Evolutionary conservation across 37 sponge, comb jelly and placozoan genomes (phyloP).

Genomic region (Bolinopsis microptera): DNA sequence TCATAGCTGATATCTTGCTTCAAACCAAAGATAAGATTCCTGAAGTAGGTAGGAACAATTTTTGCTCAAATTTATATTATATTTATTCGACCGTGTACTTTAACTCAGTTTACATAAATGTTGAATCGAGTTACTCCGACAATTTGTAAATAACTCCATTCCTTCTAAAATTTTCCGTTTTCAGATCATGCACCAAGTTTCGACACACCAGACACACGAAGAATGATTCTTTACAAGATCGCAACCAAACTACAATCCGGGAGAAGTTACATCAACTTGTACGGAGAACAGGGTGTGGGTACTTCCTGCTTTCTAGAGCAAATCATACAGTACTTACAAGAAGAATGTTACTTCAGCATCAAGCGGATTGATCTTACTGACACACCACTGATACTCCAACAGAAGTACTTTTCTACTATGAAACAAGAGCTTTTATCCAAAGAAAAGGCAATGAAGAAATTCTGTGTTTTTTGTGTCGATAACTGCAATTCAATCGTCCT

Average conservation of each 20-base stretch:
- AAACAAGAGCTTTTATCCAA: constrained; percentile 30
- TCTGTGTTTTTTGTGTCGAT: constrained; percentile 22
- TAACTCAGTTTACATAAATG: too few species aligned
- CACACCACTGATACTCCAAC: constrained; percentile 6
- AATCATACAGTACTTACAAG: not conserved
- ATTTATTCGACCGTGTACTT: too few species aligned
- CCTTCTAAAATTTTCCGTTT: too few species aligned
- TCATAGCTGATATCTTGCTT: not conserved
- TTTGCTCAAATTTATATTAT: too few species aligned
- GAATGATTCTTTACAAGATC: not conserved
- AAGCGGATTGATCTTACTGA: not conserved
- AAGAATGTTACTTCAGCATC: constrained; percentile 6
- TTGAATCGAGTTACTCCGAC: too few species aligned
- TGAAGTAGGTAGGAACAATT: constrained; percentile 46
- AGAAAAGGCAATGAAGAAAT: constrained; percentile 18
- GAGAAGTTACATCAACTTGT: constrained; percentile 4
- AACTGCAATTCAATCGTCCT: constrained; percentile 21
- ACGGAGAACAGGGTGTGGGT: constrained; percentile 10
- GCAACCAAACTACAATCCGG: not conserved
- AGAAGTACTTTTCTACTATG: not conserved
- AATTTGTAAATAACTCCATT: too few species aligned
- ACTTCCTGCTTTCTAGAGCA: constrained; percentile 13
- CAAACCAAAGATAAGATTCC: not conserved
- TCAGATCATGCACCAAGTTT: not conserved
- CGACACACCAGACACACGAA: not conserved